Evolutionary conservation across 1,140 invertebrate genomes (phyloP), one percentile per base, ranked within the genome.

Genomic region (Phymorhynchus buccinoides): DNA sequence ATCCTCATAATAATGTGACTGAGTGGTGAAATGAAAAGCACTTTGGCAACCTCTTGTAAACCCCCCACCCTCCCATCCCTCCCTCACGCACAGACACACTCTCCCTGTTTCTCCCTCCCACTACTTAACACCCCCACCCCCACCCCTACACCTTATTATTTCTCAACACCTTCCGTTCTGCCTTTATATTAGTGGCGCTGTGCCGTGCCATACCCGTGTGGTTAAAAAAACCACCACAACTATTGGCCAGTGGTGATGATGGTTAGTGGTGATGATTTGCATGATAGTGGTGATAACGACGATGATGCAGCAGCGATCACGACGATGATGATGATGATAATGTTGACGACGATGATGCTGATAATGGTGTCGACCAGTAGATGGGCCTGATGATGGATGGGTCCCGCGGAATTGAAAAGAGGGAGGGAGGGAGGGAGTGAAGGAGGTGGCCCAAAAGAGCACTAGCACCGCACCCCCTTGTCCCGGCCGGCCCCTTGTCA

Each of bases 361-460:
- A 27, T 12, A 27, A 22, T 35, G 37, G 66, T 71, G 66, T 75
- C 7, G 3, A 6, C 1, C 37, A 14, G 32, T 9, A 41, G 71
- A 12, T 41, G 71, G 56, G 56, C 7, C 6, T 3, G 32, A 79
- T 79, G 77, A 79, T 79, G 44, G 77, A 79, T 79, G 44, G 6
- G 12, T 14, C 56, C 56, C 39, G 42, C 44, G 77, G 41, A n/a
- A n/a, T n/a, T n/a, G n/a, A n/a, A n/a, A n/a, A n/a, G n/a, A n/a
- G n/a, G n/a, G n/a, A n/a, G n/a, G n/a, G n/a, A n/a, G n/a, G n/a
- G n/a, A n/a, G n/a, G n/a, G n/a, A n/a, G n/a, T n/a, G n/a, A 41
- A 79, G 52, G 41, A 44, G 77, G 77, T 79, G 77, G 77, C 77
- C 16, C n/a, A 79, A 79, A 79, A 52, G 77, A 52, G 77, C 77